Base-by-base conservation (phyloP, 2,888 invertebrate species). In the Zootermopsis nevadensis region DNA sequence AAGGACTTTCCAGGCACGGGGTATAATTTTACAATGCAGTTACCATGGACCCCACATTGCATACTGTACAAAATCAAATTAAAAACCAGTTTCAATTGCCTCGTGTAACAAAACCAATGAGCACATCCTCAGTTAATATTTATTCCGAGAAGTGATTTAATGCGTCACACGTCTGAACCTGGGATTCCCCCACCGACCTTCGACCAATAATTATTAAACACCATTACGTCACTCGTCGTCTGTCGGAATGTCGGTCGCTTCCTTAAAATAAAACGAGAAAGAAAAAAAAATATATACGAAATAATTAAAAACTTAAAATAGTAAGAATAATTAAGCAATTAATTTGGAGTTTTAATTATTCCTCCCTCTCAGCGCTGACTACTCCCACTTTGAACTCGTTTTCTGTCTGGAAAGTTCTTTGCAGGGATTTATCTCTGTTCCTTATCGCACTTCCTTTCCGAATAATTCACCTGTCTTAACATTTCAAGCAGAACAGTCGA, bases 391-490 rank as follows among this genome's bases (percentile, higher is more conserved):
- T 67, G 80, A 80, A 80, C 80, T 67, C 38, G 66, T 66, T 81
- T 72, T 72, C 81, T 81, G 55, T 27, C 55, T 79, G 60, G 33
- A 74, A 79, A 55, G 79, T 55, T 60, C 60, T 53, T 55, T 48
- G 81, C 66, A 72, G 72, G 72, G 72, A 81, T 81, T 81, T 81
- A 81, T 81, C 81, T 81, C 31, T 53, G 27, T 48, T 30, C 30
- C 69, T 72, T 72, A 81, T 81, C 81, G 33, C 69, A 81, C 81
- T 81, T 81, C 81, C 81, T 72, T 72, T 81, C 72, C 69, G 69
- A 81, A 81, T 81, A 81, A 72, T 81, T 81, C 81, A 81, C 81
- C 81, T 81, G 81, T 72, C 81, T 81, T 81, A 81, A 42, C 81
- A 81, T 81, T 81, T 81, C 81, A 72, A 72, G 81, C 81, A 81